Evolutionary conservation across 2,888 invertebrate species (phyloP).

Genomic region (Elgonia sp.): DNA sequence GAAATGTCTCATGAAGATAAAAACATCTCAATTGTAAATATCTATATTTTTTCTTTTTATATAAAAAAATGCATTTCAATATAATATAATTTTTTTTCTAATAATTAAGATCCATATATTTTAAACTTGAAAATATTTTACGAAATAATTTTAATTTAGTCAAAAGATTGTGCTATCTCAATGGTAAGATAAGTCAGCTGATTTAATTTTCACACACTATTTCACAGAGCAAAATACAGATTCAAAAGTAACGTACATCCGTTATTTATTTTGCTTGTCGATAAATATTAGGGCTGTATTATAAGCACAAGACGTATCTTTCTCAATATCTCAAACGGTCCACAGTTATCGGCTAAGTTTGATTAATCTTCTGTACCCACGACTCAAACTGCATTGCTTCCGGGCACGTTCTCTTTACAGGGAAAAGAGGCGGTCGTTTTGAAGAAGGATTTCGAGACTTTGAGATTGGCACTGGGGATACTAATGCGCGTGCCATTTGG

Average conservation of each 20-base stretch:
- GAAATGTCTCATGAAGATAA: too few relatives aligned
- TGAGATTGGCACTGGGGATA: constrained; percentile 45
- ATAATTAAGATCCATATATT: not conserved
- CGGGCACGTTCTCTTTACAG: constrained; percentile 63
- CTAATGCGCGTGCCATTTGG: constrained; percentile 50
- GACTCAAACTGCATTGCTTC: constrained; percentile 57
- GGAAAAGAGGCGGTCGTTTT: constrained; percentile 37
- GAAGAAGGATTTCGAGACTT: constrained; percentile 7
- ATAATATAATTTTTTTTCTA: not conserved
- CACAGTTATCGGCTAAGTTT: constrained; percentile 65
- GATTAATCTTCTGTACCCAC: constrained; percentile 65
- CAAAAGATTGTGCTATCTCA: not conserved
- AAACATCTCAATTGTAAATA: too few relatives aligned
- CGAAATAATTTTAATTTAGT: not conserved
- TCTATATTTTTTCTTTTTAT: too few relatives aligned
- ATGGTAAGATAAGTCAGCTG: not conserved
- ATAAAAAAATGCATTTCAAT: too few relatives aligned
- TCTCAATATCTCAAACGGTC: constrained; percentile 57
- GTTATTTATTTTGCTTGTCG: constrained; percentile 41
- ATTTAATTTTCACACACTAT: constrained; percentile 26
- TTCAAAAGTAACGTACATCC: constrained; percentile 32
- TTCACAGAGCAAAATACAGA: constrained; percentile 21
- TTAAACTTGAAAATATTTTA: not conserved
- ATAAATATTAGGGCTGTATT: constrained; percentile 57
- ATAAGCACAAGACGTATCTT: constrained; percentile 41